Evolutionary conservation across 2,888 invertebrate species (phyloP), one percentile per base, ranked within the genome.

Genomic region (Leucoptera coffeella): DNA sequence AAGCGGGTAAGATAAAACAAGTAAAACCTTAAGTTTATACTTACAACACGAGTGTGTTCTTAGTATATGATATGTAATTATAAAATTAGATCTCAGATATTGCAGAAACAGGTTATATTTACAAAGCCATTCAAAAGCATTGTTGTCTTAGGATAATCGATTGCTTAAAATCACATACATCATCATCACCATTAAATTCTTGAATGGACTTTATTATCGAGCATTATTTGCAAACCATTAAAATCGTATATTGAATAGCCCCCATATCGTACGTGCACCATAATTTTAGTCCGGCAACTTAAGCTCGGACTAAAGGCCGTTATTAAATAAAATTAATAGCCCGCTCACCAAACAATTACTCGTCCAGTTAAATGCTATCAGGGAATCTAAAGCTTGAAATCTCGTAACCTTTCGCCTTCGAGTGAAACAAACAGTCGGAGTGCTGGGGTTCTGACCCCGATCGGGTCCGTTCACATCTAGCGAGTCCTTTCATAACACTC

Each of bases 381-480:
- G 55, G 46, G 42, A 54, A 62, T 64, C 61, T 62, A 54, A 56
- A 53, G 61, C 52, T 59, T 50, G 50, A 59, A 57, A 64, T 64
- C 61, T 61, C 50, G 47, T 62, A 62, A 65, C 60, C 60, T 64
- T 59, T 61, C 61, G 60, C 55, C 54, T 60, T 50, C 45, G 51
- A 58, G 54, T 50, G 46, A 52, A 57, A 50, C 43, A 42, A 47
- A 45, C 43, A 42, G 40, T 44, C 33, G 9, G 9, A 17, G 17
- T 17, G 17, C 6, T 9, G 17, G 9, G 17, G 17, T 29, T 38
- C 37, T 47, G 43, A 41, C 42, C 44, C 35, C 30, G 27, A 23
- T 28, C 35, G 37, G 35, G 44, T 35, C 32, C 39, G 32, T 48
- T 50, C 43, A 50, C 40, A 43, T 35, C 32, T 32, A 29, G 33